phyloP scores from a whole-genome alignment of 1,140 invertebrate genomes.

The Diabrotica virgifera region DNA sequence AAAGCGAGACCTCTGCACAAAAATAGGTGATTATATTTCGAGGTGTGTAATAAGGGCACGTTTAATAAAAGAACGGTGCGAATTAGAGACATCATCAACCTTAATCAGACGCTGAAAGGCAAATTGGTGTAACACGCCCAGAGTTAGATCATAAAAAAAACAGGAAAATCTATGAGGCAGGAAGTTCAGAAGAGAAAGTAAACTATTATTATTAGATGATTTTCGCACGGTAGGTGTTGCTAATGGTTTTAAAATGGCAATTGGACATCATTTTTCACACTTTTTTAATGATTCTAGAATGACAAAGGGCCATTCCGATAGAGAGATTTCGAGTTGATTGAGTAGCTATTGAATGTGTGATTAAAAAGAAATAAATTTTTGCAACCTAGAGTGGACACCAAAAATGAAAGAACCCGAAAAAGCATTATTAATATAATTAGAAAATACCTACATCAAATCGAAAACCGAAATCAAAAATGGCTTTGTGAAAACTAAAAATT shows the following conservation, averaged over 20 bases:
- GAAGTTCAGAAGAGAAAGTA: neutral
- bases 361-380: neutral
- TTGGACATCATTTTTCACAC: neutral
- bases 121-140: slow-evolving; percentile 13
- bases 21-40: slow-evolving; percentile 20
- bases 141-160: neutral
- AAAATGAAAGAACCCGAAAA: too few species aligned
- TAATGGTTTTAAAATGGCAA: neutral
- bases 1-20: slow-evolving; percentile 5
- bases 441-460: too few species aligned
- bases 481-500: too few species aligned
- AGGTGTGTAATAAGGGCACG: slow-evolving; percentile 10
- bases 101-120: slow-evolving; percentile 18
- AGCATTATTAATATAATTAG: too few species aligned
- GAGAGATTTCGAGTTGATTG: neutral
- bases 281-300: neutral
- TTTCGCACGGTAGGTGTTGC: neutral
- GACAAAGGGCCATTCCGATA: neutral
- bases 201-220: neutral
- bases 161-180: neutral
- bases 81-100: slow-evolving; percentile 17
- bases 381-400: neutral
- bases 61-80: slow-evolving; percentile 15
- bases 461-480: too few species aligned
- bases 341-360: neutral